These are phyloP conservation scores for Podargus strigoides DNA, from an alignment of 2,797 vertebrate species.

Conservation along the genomic window DNA sequence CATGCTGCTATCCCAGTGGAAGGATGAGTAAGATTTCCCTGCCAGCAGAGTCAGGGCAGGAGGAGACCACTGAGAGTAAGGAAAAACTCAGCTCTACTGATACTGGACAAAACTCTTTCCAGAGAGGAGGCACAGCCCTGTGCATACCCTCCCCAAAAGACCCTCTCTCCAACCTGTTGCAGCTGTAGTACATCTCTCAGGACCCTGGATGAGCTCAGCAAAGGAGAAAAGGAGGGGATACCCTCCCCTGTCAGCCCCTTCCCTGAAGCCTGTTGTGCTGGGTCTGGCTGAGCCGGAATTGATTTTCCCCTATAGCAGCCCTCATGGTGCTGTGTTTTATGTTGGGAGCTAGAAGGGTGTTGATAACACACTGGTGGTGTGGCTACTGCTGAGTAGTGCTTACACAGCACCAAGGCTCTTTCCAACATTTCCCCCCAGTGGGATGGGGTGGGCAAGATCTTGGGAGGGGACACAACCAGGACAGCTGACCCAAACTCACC, in stretches of 20 bases:
- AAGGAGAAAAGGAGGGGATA: not conserved
- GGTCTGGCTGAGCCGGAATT: no score
- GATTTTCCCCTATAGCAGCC: no score
- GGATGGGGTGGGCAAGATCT: no score
- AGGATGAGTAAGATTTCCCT: not conserved
- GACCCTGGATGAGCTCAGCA: not conserved
- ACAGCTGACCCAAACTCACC: no score
- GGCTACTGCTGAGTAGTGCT: no score
- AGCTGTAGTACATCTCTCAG: rapidly evolving
- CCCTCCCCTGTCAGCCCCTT: not conserved
- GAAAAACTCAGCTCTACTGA: not conserved
- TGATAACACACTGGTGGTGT: no score
- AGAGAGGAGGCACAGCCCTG: not conserved
- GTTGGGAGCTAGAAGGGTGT: no score
- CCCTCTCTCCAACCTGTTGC: not conserved
- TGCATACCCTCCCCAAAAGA: not conserved
- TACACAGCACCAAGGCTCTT: no score
- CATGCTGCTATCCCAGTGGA: not conserved
- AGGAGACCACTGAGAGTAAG: rapidly evolving
- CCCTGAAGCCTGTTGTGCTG: not conserved
- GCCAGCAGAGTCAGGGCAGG: not conserved
- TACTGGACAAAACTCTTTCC: not conserved
- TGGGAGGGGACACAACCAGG: no score
- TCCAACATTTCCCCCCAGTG: no score
- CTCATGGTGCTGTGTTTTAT: no score